These are phyloP conservation scores for Cheilosia impressa DNA, from an alignment of 2,888 invertebrate genomes.

Conservation along the genomic window DNA sequence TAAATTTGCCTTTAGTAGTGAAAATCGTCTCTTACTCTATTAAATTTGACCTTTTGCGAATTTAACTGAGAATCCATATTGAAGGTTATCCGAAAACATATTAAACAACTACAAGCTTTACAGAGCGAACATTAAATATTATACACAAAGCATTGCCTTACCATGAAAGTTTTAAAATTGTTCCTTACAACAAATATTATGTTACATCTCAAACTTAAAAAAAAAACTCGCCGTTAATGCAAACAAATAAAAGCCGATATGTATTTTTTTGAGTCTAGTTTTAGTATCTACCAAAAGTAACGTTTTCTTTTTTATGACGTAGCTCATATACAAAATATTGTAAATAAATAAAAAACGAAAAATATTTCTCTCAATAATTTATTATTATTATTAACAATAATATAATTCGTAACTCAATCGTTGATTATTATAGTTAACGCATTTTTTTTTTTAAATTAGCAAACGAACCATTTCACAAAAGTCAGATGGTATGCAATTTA, in stretches of 20 bases:
- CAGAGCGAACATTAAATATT: no score
- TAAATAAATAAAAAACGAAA: constrained; percentile 22
- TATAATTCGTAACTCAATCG: constrained; percentile 28
- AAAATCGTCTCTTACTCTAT: no score
- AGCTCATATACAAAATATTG: constrained; percentile 9
- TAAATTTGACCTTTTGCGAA: no score
- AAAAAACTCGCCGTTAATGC: no score
- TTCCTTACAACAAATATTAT: no score
- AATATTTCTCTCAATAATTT: constrained; percentile 19
- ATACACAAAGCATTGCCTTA: no score
- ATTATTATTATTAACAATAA: constrained; percentile 28
- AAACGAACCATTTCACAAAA: constrained; percentile 16
- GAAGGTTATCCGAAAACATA: no score
- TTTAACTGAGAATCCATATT: no score
- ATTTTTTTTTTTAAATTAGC: constrained; percentile 21
- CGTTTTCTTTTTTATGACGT: neutral
- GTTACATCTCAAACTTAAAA: no score
- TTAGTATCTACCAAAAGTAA: neutral
- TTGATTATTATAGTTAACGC: constrained; percentile 24
- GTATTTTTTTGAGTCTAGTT: neutral
- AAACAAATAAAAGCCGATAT: neutral
- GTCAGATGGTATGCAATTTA: constrained; percentile 26
- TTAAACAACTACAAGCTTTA: no score
- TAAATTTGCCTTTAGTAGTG: no score
- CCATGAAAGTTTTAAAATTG: no score